Percentiles rank a stretch among this genome's conserved stretches.
These are phyloP conservation scores for Picathartes gymnocephalus DNA, from an alignment of 2,113 vertebrate genomes.

Conservation along the genomic window DNA sequence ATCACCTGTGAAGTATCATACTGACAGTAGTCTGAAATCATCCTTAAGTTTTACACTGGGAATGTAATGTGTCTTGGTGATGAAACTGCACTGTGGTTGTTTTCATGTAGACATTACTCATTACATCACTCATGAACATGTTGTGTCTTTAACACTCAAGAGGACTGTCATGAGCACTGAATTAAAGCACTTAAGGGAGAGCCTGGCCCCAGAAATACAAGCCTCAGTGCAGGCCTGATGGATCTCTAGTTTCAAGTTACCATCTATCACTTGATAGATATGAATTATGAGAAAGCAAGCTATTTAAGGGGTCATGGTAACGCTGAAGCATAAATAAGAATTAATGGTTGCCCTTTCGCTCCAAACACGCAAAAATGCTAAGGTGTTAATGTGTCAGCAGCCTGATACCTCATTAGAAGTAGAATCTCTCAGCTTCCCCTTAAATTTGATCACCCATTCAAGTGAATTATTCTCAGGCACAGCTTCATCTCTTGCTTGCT, in stretches of 20 bases:
- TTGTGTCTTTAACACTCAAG: not conserved
- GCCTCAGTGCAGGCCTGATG: not conserved
- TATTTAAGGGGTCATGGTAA: not conserved
- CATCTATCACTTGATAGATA: not conserved
- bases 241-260: not conserved
- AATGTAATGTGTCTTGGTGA: not conserved
- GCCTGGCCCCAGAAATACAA: not conserved
- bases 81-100: not conserved
- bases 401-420: not conserved
- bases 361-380: not conserved
- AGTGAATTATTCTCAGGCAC: not conserved
- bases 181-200: slow-evolving; percentile 11
- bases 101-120: not conserved
- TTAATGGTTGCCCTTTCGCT: not conserved
- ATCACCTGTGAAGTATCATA: not conserved
- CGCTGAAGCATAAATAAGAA: not conserved
- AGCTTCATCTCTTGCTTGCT: not conserved
- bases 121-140: not conserved
- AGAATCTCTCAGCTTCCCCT: not conserved
- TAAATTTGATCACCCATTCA: not conserved
- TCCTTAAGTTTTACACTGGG: not conserved
- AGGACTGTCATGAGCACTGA: not conserved
- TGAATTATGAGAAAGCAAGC: not conserved
- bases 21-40: not conserved
- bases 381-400: not conserved